phyloP scores from a whole-genome alignment of 2,888 invertebrate species.

The Griposia aprilina region DNA sequence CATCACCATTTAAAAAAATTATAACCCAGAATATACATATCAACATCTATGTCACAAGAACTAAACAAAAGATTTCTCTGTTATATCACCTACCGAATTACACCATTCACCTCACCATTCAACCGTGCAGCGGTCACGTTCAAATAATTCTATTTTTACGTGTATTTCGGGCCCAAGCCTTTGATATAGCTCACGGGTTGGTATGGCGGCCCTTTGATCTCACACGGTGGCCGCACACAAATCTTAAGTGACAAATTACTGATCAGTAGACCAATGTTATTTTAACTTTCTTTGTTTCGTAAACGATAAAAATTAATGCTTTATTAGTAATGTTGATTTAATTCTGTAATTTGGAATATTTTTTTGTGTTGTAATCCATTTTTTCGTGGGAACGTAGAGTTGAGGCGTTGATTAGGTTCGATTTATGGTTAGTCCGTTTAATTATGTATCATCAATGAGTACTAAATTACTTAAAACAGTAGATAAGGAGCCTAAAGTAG shows the following conservation, averaged over 20 bases:
- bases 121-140: conserved; percentile 66
- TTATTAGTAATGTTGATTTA: conserved; percentile 60
- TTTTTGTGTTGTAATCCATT: conserved; percentile 15
- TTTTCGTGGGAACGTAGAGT: conserved; percentile 30
- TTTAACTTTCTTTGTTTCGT: conserved; percentile 64
- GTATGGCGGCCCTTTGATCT: conserved; percentile 80
- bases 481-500: neutral
- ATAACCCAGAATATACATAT: neutral
- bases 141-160: conserved; percentile 76
- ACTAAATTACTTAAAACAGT: no score
- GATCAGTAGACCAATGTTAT: conserved; percentile 67
- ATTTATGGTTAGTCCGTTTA: neutral
- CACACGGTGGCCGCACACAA: conserved; percentile 81
- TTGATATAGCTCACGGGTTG: conserved; percentile 73
- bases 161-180: conserved; percentile 71
- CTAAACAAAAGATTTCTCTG: conserved; percentile 27
- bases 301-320: conserved; percentile 57
- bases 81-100: conserved; percentile 18
- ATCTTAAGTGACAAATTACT: conserved; percentile 83
- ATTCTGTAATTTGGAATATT: conserved; percentile 40
- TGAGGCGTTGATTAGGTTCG: conserved; percentile 1
- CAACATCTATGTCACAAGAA: neutral
- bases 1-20: neutral
- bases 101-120: conserved; percentile 21
- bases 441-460: no score